A percentile compares a stretch with the other conserved stretches of the same genome.
phyloP scores from a whole-genome alignment of 2,797 vertebrate genomes.

The Gephyroberyx darwinii region DNA sequence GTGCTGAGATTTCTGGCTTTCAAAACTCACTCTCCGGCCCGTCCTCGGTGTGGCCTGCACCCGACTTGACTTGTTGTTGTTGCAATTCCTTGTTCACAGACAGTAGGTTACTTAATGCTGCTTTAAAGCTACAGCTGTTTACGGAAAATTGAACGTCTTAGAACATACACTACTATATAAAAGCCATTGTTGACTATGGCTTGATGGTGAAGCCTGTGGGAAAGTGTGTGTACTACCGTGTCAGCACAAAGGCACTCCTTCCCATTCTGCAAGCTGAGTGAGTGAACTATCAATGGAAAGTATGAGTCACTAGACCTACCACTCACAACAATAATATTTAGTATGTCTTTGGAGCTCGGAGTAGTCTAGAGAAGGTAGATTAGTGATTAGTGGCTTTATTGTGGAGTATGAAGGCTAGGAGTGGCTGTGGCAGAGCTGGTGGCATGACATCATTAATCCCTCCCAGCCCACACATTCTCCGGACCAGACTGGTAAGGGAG shows the following conservation, averaged over 20 bases:
- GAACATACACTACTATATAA: background rate
- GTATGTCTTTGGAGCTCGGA: constrained; percentile 36
- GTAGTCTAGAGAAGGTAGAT: constrained; percentile 59
- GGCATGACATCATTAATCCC: constrained; percentile 72
- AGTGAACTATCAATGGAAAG: constrained; percentile 72
- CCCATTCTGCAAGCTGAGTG: constrained; percentile 69
- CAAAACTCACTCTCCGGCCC: constrained; percentile 8
- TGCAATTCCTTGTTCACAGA: too few relatives aligned
- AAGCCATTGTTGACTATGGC: background rate
- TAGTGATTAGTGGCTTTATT: constrained; percentile 69
- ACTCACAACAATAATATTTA: constrained; percentile 77
- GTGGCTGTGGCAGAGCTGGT: constrained; percentile 64
- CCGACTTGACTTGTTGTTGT: too few relatives aligned
- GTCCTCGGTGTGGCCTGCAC: background rate
- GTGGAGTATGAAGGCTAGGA: constrained; percentile 64
- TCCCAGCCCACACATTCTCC: constrained; percentile 61
- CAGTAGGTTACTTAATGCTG: background rate
- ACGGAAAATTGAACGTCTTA: background rate
- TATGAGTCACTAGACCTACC: constrained; percentile 70
- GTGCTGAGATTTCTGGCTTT: constrained; percentile 1
- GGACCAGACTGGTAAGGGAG: constrained; percentile 65
- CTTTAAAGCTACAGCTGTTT: background rate
- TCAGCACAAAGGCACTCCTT: constrained; percentile 68
- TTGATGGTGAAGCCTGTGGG: background rate
- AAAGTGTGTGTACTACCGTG: constrained; percentile 38